Percentiles rank a stretch among this genome's conserved stretches.
These are phyloP conservation scores for Pantherophis vulpinus DNA, from an alignment of 2,797 vertebrate species.

Conservation along the genomic window DNA sequence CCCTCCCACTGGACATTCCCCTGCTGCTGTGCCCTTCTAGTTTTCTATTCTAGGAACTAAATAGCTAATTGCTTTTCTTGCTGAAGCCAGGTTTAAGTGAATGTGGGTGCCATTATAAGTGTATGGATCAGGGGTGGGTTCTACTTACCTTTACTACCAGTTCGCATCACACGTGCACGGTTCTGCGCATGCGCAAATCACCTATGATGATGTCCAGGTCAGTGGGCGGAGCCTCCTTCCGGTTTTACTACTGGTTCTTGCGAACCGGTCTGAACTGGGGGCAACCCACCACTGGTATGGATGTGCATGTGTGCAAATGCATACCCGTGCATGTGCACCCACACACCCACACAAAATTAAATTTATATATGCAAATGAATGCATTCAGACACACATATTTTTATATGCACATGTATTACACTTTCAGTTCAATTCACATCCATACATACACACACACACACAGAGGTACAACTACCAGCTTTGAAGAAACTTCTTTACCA, in stretches of 20 bases:
- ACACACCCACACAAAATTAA: background rate
- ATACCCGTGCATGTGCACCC: background rate
- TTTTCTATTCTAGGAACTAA: background rate
- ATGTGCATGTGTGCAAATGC: background rate
- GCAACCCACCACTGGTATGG: background rate
- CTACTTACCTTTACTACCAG: too few species aligned
- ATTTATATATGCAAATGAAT: background rate
- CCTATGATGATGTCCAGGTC: too few species aligned
- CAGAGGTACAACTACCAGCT: background rate
- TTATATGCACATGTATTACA: background rate
- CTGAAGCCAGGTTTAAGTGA: background rate
- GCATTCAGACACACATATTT: background rate
- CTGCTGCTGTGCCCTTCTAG: background rate
- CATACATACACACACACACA: too few species aligned
- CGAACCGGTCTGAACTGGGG: too few species aligned
- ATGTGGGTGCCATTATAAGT: background rate
- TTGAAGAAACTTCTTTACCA: background rate
- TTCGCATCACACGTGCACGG: rapidly evolving
- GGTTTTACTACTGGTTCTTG: too few species aligned
- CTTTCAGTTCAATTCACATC: too few species aligned
- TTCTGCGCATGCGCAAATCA: too few species aligned
- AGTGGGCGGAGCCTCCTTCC: too few species aligned
- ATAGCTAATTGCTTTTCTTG: background rate
- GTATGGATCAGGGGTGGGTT: background rate
- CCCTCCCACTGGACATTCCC: background rate